Conservation (phyloP, 2,797 vertebrate species). For the Knipowitschia caucasica region DNA sequence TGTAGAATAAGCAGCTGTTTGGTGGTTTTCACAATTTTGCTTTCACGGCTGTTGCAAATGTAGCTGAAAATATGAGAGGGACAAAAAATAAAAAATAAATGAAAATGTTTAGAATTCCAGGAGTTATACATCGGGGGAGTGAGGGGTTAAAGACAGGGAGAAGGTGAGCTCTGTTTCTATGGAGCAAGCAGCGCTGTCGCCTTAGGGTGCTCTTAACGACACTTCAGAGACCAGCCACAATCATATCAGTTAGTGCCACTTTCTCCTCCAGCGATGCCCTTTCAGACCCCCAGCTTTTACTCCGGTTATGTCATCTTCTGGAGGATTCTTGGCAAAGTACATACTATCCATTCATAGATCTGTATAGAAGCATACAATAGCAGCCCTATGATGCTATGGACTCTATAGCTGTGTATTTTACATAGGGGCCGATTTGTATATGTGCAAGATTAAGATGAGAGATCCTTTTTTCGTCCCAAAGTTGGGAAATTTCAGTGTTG, state of each 20-base stretch:
- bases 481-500: too few species aligned
- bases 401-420: not conserved
- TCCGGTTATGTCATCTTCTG: not conserved
- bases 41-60: too few species aligned
- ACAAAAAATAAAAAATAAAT: too few species aligned
- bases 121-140: too few species aligned
- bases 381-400: not conserved
- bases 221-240: not conserved
- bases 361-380: not conserved
- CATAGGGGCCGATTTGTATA: not conserved
- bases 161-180: not conserved
- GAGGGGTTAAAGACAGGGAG: not conserved
- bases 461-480: too few species aligned
- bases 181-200: not conserved
- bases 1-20: too few species aligned
- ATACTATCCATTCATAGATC: not conserved
- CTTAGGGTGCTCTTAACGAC: constrained; percentile 2
- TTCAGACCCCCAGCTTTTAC: not conserved
- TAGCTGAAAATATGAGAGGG: too few species aligned
- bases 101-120: too few species aligned
- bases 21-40: too few species aligned
- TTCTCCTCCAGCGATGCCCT: not conserved
- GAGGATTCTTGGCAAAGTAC: not conserved
- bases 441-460: too few species aligned
- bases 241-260: constrained; percentile 4